A percentile compares a stretch with the other conserved stretches of the same genome.
These are phyloP conservation scores for Apodemus sylvaticus DNA, from an alignment of 2,113 vertebrate genomes.

Conservation along the genomic window DNA sequence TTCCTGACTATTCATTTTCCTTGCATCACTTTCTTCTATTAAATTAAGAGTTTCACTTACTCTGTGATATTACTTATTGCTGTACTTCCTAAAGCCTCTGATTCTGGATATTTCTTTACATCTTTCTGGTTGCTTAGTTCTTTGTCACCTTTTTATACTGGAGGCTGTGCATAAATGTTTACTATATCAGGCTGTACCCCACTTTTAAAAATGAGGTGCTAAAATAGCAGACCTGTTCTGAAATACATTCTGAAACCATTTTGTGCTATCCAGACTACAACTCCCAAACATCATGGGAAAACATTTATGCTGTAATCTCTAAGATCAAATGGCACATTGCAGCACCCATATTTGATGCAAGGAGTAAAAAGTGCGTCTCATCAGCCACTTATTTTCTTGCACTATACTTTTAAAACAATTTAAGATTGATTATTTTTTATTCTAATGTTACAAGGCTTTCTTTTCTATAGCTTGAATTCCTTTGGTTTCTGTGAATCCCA, in stretches of 20 bases:
- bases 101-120: not conserved
- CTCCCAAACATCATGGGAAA: not conserved
- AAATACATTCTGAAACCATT: not conserved
- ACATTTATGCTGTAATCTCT: not conserved
- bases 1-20: not conserved
- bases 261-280: not conserved
- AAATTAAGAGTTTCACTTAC: not conserved
- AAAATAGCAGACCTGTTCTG: too few species aligned
- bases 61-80: not conserved
- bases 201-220: not conserved
- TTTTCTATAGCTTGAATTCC: slow-evolving; percentile 24
- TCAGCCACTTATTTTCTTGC: not conserved
- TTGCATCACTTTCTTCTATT: not conserved
- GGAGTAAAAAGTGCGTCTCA: slow-evolving; percentile 42
- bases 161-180: not conserved
- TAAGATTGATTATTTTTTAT: slow-evolving; percentile 53
- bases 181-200: not conserved
- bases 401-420: slow-evolving; percentile 75
- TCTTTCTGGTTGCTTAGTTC: not conserved
- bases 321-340: not conserved
- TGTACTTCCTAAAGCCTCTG: not conserved
- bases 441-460: slow-evolving; percentile 68
- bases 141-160: not conserved
- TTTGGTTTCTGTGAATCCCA: slow-evolving; percentile 1
- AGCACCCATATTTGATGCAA: not conserved